Percentiles rank a stretch among this genome's conserved stretches.
Conservation (phyloP, 1,140 invertebrate genomes). For the Charaxes varanes region DNA sequence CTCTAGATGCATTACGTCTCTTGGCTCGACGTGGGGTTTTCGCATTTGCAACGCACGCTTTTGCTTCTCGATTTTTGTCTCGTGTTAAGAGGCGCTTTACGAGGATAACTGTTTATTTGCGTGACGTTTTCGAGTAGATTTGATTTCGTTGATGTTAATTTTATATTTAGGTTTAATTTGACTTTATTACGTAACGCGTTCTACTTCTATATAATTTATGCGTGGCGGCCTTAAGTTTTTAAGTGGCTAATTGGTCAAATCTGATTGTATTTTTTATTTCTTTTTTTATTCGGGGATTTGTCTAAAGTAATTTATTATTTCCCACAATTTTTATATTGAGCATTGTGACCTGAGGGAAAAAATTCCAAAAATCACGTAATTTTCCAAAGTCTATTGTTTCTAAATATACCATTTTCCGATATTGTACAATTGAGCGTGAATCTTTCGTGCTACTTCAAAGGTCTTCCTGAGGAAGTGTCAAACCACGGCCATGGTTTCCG, state of each 20-base stretch:
- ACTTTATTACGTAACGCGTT: not conserved
- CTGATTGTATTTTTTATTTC: too few relatives aligned
- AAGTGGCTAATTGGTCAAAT: too few relatives aligned
- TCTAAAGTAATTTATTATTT: too few relatives aligned
- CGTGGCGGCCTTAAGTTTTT: too few relatives aligned
- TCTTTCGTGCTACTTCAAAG: slow-evolving; percentile 58
- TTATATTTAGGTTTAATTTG: slow-evolving; percentile 12
- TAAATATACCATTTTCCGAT: too few relatives aligned
- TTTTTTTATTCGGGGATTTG: too few relatives aligned
- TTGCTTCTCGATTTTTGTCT: slow-evolving; percentile 21
- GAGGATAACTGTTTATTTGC: slow-evolving; percentile 10
- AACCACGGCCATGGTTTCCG: slow-evolving; percentile 64
- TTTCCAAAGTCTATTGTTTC: too few relatives aligned
- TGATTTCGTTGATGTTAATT: slow-evolving; percentile 7
- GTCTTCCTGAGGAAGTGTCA: slow-evolving; percentile 70
- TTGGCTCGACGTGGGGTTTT: slow-evolving; percentile 39
- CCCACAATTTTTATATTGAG: too few relatives aligned
- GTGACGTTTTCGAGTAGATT: slow-evolving; percentile 8
- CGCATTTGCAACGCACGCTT: slow-evolving; percentile 28
- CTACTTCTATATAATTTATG: not conserved
- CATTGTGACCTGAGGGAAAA: too few relatives aligned
- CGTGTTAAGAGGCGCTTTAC: slow-evolving; percentile 28
- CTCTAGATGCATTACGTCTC: slow-evolving; percentile 40
- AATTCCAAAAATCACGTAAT: too few relatives aligned
- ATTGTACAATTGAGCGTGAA: slow-evolving; percentile 20